These are phyloP conservation scores for Toxotes lorentzi DNA, from an alignment of 2,797 vertebrate species.

Conservation along the genomic window DNA sequence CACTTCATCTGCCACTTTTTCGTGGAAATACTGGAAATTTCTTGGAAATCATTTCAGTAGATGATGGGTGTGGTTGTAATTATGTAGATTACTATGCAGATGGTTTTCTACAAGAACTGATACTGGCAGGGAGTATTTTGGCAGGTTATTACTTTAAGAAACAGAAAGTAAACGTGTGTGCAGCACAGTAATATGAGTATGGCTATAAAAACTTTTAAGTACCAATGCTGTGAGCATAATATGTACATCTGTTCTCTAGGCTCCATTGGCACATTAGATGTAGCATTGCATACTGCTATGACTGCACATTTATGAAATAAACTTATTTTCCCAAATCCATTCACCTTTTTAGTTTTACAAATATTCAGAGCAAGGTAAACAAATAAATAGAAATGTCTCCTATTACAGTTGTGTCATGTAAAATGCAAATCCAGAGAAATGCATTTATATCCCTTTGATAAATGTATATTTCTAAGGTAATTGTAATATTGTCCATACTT, in stretches of 20 bases:
- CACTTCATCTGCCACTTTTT: conserved; percentile 22
- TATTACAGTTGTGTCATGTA: background rate
- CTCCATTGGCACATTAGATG: background rate
- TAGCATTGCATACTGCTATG: background rate
- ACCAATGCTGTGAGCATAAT: background rate
- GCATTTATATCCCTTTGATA: background rate
- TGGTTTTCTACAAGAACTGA: background rate
- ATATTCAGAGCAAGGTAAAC: background rate
- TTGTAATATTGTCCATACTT: background rate
- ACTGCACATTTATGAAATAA: background rate
- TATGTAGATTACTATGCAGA: background rate
- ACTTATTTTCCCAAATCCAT: background rate
- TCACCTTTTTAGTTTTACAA: background rate
- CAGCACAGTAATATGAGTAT: background rate
- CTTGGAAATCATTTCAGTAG: background rate
- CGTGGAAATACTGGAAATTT: conserved; percentile 14
- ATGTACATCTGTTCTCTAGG: background rate
- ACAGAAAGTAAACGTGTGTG: background rate
- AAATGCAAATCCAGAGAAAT: background rate
- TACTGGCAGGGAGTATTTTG: background rate
- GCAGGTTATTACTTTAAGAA: background rate
- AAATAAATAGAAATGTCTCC: background rate
- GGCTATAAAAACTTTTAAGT: background rate
- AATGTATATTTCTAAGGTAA: background rate
- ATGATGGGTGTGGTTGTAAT: conserved; percentile 5